Conservation (phyloP, 2,888 invertebrate species). For the Apantesis nais region DNA sequence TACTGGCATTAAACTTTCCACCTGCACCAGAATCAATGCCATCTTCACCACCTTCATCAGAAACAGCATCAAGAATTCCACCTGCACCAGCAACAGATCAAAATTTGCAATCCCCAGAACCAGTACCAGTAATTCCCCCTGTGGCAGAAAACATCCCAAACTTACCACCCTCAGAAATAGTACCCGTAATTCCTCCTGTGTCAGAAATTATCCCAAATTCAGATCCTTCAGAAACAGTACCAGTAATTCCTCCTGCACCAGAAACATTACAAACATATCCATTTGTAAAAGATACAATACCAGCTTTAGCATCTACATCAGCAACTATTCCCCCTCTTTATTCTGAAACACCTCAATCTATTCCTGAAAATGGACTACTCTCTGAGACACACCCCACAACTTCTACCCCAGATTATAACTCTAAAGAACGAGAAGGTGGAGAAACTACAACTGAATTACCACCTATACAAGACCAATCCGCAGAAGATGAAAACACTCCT, state of each 20-base stretch:
- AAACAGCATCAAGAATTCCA: conserved; percentile 12
- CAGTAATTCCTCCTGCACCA: background rate
- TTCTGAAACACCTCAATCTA: conserved; percentile 23
- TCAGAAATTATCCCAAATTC: conserved; percentile 16
- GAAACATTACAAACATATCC: conserved; percentile 17
- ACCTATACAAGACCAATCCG: conserved; percentile 22
- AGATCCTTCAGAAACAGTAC: conserved; percentile 10
- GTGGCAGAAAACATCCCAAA: conserved; percentile 18
- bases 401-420: conserved; percentile 21
- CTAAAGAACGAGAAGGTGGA: conserved; percentile 22
- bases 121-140: conserved; percentile 27
- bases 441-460: conserved; percentile 30
- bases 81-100: conserved; percentile 6
- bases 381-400: conserved; percentile 21
- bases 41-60: conserved; percentile 6
- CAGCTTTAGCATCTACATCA: conserved; percentile 28
- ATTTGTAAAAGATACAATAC: conserved; percentile 15
- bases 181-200: conserved; percentile 18
- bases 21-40: conserved; percentile 14
- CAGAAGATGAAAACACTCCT: conserved; percentile 36
- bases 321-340: conserved; percentile 46
- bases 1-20: conserved; percentile 10
- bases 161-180: conserved; percentile 10
- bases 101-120: conserved; percentile 10
- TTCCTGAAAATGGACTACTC: conserved; percentile 17